phyloP scores from a whole-genome alignment of 23 tunicate genomes.

The Clavelina lepadiformis region DNA sequence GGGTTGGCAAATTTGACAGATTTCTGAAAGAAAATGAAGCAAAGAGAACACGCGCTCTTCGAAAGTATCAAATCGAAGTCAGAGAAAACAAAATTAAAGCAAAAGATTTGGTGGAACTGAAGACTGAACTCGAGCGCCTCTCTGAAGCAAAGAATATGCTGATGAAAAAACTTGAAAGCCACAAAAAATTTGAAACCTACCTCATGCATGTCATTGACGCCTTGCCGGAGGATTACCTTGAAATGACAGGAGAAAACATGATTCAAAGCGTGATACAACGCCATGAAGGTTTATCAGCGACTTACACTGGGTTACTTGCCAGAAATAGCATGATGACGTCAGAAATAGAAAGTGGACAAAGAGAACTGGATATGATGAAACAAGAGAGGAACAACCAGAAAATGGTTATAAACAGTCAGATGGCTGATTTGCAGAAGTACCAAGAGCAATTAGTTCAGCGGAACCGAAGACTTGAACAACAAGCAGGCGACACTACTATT shows the following conservation, averaged over 20 bases:
- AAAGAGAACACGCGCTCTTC: conserved; percentile 64
- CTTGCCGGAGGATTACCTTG: conserved; percentile 69
- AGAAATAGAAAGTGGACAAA: conserved; percentile 54
- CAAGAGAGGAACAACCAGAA: conserved; percentile 60
- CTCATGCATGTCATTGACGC: conserved; percentile 49
- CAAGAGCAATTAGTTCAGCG: conserved; percentile 44
- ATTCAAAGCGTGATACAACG: conserved; percentile 67
- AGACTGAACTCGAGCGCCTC: conserved; percentile 38
- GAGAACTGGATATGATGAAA: conserved; percentile 40
- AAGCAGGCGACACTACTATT: conserved; percentile 22
- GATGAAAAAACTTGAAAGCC: conserved; percentile 28
- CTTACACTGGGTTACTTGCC: conserved; percentile 12
- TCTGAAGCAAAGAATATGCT: conserved; percentile 13
- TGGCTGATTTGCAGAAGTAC: conserved; percentile 41
- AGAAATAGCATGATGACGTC: conserved; percentile 14
- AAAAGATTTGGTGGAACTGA: conserved; percentile 23
- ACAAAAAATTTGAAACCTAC: conserved; percentile 59
- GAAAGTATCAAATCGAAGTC: conserved; percentile 74
- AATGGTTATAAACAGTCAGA: conserved; percentile 59
- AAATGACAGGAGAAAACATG: conserved; percentile 69
- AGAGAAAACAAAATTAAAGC: conserved; percentile 40
- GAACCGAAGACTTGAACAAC: conserved; percentile 49
- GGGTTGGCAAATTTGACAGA: conserved; percentile 67
- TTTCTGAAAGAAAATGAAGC: conserved; percentile 88
- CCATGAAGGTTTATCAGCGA: conserved; percentile 68